A percentile compares a stretch with the other conserved stretches of the same genome.
phyloP scores from a whole-genome alignment of 2,888 invertebrate species.

The Cantharis rustica region DNA sequence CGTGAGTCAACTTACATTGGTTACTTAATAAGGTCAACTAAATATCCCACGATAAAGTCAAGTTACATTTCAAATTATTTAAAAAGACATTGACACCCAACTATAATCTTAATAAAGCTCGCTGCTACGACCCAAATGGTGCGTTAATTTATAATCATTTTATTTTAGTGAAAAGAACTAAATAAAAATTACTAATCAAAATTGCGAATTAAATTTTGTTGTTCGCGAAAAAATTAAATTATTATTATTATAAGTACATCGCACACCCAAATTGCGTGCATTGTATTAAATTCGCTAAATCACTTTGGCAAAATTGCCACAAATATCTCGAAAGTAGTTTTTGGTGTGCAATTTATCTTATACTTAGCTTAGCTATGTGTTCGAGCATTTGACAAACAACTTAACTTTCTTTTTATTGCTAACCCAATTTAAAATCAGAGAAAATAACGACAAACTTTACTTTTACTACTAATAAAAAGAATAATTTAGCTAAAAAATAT shows the following conservation, averaged over 20 bases:
- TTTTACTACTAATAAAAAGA: neutral
- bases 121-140: too few species aligned
- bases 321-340: neutral
- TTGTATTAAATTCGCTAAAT: neutral
- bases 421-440: neutral
- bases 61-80: constrained; percentile 8
- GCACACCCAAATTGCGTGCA: neutral
- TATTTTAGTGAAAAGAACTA: neutral
- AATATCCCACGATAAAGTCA: neutral
- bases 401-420: neutral
- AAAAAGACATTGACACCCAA: neutral
- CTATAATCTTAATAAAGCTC: neutral
- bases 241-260: neutral
- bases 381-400: neutral
- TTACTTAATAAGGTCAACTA: constrained; percentile 18
- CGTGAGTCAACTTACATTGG: neutral
- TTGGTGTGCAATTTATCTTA: neutral
- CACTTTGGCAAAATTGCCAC: neutral
- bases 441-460: neutral
- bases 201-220: neutral
- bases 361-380: neutral
- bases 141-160: neutral
- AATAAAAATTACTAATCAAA: neutral
- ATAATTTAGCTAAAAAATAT: neutral
- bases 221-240: neutral